Percentiles rank a stretch among this genome's conserved stretches.
Conservation (phyloP, 2,113 vertebrate genomes). For the Sinocyclocheilus maitianheensis region DNA sequence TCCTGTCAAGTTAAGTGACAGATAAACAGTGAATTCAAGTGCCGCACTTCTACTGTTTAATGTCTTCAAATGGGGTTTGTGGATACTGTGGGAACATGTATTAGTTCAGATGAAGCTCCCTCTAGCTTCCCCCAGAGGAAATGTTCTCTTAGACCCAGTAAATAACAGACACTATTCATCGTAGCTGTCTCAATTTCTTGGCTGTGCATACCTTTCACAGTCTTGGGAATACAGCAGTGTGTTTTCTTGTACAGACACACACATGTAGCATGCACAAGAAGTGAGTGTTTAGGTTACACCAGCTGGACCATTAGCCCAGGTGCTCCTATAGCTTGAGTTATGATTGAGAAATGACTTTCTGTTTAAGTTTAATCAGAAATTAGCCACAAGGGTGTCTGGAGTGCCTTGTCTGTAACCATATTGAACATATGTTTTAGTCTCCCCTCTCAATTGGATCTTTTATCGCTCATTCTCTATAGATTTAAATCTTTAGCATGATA, state of each 20-base stretch:
- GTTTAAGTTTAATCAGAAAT: slow-evolving; percentile 25
- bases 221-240: no score
- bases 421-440: not conserved
- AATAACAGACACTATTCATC: slow-evolving; percentile 35
- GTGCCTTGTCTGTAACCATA: not conserved
- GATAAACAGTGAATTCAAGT: slow-evolving; percentile 41
- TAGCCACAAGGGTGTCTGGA: slow-evolving; percentile 28
- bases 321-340: not conserved
- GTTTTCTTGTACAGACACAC: not conserved
- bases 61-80: slow-evolving; percentile 27
- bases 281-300: slow-evolving; percentile 25
- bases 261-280: not conserved
- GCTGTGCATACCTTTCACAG: not conserved
- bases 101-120: slow-evolving; percentile 36
- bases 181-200: slow-evolving; percentile 36
- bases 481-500: not conserved
- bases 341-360: not conserved
- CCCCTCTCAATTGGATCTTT: no score
- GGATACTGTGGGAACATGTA: slow-evolving; percentile 11
- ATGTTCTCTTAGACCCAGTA: slow-evolving; percentile 36
- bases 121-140: slow-evolving; percentile 24
- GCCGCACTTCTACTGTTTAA: slow-evolving; percentile 6
- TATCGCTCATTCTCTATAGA: not conserved
- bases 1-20: slow-evolving; percentile 50
- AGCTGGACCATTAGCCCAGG: slow-evolving; percentile 24